phyloP scores from a whole-genome alignment of 2,888 invertebrate species.

The Sympetrum striolatum region DNA sequence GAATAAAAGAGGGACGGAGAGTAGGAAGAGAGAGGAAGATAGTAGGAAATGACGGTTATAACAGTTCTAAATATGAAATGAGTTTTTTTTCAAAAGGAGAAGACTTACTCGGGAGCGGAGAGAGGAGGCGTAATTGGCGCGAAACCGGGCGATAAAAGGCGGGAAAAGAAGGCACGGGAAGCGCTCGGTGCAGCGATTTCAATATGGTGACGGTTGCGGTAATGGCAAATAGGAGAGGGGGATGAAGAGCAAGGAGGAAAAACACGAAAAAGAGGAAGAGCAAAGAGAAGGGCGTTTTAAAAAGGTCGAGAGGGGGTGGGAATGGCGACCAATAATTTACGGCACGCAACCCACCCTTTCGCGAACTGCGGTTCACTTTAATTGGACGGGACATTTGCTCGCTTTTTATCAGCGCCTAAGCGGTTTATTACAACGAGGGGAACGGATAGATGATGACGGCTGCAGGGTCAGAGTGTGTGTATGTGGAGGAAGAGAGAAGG shows the following conservation, averaged over 20 bases:
- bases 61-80: not conserved
- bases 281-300: not conserved
- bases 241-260: not conserved
- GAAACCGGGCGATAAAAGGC: not conserved
- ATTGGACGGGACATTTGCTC: slow-evolving; percentile 35
- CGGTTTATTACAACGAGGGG: slow-evolving; percentile 40
- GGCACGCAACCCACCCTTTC: slow-evolving; percentile 36
- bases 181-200: not conserved
- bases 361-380: slow-evolving; percentile 41
- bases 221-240: not conserved
- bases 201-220: not conserved
- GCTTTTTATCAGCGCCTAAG: slow-evolving; percentile 42
- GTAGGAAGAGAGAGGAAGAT: not conserved
- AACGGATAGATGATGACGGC: slow-evolving; percentile 35
- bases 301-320: not conserved
- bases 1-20: not conserved
- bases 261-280: not conserved
- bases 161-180: not conserved
- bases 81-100: not conserved
- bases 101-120: not conserved
- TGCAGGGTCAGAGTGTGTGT: not conserved
- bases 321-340: slow-evolving; percentile 26
- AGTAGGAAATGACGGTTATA: not conserved
- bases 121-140: not conserved
- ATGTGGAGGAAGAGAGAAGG: not conserved